phyloP scores from a whole-genome alignment of 2,797 vertebrate species.

The Pelobates cultripes region DNA sequence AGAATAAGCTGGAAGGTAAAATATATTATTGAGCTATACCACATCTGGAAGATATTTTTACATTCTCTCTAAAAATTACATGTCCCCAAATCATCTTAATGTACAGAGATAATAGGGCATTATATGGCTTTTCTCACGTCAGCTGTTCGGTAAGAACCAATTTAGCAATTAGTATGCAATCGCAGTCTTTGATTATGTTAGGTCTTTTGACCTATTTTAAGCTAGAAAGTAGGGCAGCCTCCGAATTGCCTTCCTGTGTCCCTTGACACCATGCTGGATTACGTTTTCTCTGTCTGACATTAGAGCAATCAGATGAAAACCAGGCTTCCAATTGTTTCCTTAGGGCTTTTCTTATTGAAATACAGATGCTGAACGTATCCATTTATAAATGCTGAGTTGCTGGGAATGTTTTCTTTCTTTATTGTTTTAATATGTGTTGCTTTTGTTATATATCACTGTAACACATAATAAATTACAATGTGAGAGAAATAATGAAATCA shows the following conservation, averaged over 20 bases:
- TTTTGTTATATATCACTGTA: conserved; percentile 29
- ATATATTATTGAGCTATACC: not conserved
- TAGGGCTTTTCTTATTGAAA: conserved; percentile 55
- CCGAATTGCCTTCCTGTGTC: conserved; percentile 68
- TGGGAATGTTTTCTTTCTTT: conserved; percentile 28
- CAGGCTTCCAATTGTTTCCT: conserved; percentile 60
- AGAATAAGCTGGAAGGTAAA: not conserved
- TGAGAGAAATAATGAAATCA: not conserved
- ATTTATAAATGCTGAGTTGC: conserved; percentile 42
- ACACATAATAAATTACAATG: conserved; percentile 39
- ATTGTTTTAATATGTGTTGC: not conserved
- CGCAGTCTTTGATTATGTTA: conserved; percentile 75
- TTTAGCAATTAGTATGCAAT: conserved; percentile 76
- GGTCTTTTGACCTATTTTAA: conserved; percentile 81
- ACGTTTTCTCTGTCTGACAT: conserved; percentile 66
- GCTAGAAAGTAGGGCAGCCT: conserved; percentile 77
- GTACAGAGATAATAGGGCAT: conserved; percentile 45
- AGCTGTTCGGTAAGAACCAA: conserved; percentile 55
- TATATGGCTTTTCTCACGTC: conserved; percentile 41
- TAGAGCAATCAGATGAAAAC: conserved; percentile 57
- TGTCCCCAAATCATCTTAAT: conserved; percentile 31
- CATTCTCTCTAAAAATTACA: conserved; percentile 50
- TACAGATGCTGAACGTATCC: conserved; percentile 57
- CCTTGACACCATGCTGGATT: conserved; percentile 68
- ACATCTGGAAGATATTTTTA: conserved; percentile 21